Base-by-base conservation (phyloP, 2,797 vertebrate species). In the Loris lydekkerianus region DNA sequence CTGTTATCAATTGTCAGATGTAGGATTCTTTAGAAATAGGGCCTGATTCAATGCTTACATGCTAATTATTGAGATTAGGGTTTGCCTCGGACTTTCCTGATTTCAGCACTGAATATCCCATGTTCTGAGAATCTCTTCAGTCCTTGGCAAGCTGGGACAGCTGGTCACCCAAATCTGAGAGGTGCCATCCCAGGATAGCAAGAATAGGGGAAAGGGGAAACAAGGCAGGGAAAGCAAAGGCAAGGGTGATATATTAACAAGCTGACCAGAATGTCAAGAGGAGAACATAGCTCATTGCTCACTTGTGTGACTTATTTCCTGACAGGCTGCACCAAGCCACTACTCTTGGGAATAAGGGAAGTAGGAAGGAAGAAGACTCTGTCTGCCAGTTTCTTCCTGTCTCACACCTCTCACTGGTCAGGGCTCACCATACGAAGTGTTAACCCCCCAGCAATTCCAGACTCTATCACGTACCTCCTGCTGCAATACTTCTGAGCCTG, bases 191-290 rank as follows among this genome's bases (percentile, higher is more conserved):
- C 43, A 78, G 72, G 40, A 43, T 18, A 34, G 67, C 4, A 37
- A 91, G 89, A 85, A 65, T 21, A 89, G 65, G 37, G 43, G 10
- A 83, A 91, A 60, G 27, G 84, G 21, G n/a, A 88, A 72, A 23
- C 18, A 76, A 34, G 61, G 53, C 70, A 29, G 18, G 56, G 49
- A 82, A 77, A 86, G 65, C 43, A 73, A 85, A 94, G 11, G 5
- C 21, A 46, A 80, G 46, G 49, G 61, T 65, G 53, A 72, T 61
- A 6, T 75, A 77, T 84, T 80, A 92, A 91, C 10, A 63, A 89
- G 77, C 72, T n/a, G 34, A n/a, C 10, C 31, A 81, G 43, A 90
- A 70, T 21, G 49, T 73, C 21, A 76, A 67, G 72, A 90, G 85
- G 63, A 91, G 53, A 88, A 81, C 29, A 21, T 1, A 69, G 29